phyloP scores from a whole-genome alignment of 2,797 vertebrate species.

The Rhyacichthys aspro region DNA sequence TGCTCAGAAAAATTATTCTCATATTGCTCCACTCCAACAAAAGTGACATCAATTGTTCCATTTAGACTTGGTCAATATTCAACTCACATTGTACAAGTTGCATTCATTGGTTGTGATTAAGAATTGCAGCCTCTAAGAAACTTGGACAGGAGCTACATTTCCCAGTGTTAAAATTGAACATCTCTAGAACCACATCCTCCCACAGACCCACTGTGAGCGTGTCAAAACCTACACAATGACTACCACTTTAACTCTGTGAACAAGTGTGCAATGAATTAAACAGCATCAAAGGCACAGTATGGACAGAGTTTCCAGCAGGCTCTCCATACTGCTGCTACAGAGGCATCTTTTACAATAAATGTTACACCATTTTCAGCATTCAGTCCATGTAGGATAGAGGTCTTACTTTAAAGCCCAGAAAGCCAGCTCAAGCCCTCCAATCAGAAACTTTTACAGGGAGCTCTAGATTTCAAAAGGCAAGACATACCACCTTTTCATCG shows the following conservation, averaged over 20 bases:
- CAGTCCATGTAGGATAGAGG: no score
- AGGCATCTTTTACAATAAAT: no score
- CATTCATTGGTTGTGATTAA: constrained; percentile 32
- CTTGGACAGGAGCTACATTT: constrained; percentile 18
- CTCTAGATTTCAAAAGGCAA: background rate
- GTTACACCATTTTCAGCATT: no score
- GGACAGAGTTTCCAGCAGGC: no score
- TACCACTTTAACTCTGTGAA: no score
- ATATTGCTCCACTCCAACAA: constrained; percentile 61
- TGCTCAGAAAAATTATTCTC: constrained; percentile 32
- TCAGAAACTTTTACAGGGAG: no score
- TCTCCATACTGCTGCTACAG: no score
- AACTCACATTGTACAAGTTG: constrained; percentile 29
- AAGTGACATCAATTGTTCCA: constrained; percentile 63
- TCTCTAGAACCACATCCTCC: constrained; percentile 45
- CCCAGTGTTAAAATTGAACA: background rate
- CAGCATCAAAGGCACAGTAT: no score
- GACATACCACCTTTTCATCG: background rate
- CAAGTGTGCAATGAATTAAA: no score
- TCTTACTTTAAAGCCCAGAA: no score
- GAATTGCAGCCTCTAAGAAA: constrained; percentile 18
- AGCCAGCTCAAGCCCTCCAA: background rate
- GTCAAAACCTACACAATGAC: background rate
- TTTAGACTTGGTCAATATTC: constrained; percentile 54
- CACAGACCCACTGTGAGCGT: background rate